Evolutionary conservation across 2,888 invertebrate genomes (phyloP), one percentile per base, ranked within the genome.

Genomic region (Lordiphosa andalusiaca): DNA sequence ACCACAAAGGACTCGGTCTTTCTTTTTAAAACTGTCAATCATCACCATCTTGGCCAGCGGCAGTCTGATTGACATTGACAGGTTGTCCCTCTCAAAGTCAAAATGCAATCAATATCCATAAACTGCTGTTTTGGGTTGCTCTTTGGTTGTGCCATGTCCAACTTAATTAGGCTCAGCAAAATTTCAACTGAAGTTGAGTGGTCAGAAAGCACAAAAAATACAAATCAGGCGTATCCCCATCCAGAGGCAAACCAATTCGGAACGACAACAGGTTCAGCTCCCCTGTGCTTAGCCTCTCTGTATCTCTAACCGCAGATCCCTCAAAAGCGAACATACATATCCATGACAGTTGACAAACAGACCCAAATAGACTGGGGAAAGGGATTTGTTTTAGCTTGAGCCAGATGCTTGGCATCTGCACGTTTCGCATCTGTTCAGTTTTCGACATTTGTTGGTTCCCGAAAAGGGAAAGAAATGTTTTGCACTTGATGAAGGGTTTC

Each of bases 401-500:
- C 55, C 65, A 39, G 56, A 55, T 55, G 25, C 36, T 48, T 33
- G 51, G 21, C 12, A 55, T 46, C 40, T 35, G 44, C 65, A 64
- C 50, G 65, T 44, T 46, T 46, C 36, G 36, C 46, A 40, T 64
- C 33, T 49, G 44, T 55, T 63, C 54, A 38, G 47, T 53, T 69
- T 60, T 74, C 50, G 68, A 53, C 66, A 66, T 50, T 77, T 50
- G 58, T 49, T 52, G 53, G 48, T 50, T 23, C 48, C 67, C 53
- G 25, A 44, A 41, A 75, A 82, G 78, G 69, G 25, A 44, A 41
- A 75, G 16, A 82, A 82, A 71, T 72, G 67, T 72, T 65, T 75
- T 62, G 61, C 49, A 69, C 53, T 67, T 72, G 72, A 71, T 80
- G 80, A 83, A 83, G 83, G 83, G 76, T 83, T 76, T 83, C 76